Evolutionary conservation across 2,113 vertebrate genomes (phyloP).

Genomic region (Cryptotis parvus): DNA sequence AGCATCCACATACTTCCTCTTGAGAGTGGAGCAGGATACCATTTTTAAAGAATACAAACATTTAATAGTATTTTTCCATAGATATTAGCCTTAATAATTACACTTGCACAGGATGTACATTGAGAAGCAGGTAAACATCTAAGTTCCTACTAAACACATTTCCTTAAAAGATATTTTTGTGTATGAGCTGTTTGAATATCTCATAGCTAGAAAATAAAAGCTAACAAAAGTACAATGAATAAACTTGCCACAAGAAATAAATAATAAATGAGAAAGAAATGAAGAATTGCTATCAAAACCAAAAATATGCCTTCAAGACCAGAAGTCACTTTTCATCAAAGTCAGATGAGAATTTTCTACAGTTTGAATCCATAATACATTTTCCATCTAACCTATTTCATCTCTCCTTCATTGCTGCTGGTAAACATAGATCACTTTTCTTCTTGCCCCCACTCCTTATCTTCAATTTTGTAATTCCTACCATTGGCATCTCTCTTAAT

Average conservation of each 20-base stretch:
- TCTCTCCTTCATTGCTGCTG: background rate
- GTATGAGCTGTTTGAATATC: background rate
- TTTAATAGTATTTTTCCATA: background rate
- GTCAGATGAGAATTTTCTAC: slow-evolving; percentile 20
- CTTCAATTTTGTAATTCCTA: slow-evolving; percentile 30
- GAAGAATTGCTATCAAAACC: background rate
- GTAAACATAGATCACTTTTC: background rate
- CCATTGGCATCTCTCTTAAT: slow-evolving; percentile 44
- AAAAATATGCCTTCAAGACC: background rate
- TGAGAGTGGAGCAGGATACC: background rate
- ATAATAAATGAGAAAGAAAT: slow-evolving; percentile 5
- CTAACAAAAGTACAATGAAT: slow-evolving; percentile 14
- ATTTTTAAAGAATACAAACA: background rate
- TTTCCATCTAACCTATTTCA: slow-evolving; percentile 11
- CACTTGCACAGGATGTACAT: background rate
- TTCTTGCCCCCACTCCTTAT: background rate
- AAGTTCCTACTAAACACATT: slow-evolving; percentile 21
- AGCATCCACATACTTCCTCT: background rate
- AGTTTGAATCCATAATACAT: slow-evolving; percentile 3
- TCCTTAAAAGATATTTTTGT: slow-evolving; percentile 38
- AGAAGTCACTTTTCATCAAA: slow-evolving; percentile 35
- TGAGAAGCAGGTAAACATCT: background rate
- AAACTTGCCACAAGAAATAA: slow-evolving; percentile 38
- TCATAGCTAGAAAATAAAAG: background rate
- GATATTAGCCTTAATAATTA: background rate